Conservation (phyloP, 2,888 invertebrate genomes). For the Luperina testacea region DNA sequence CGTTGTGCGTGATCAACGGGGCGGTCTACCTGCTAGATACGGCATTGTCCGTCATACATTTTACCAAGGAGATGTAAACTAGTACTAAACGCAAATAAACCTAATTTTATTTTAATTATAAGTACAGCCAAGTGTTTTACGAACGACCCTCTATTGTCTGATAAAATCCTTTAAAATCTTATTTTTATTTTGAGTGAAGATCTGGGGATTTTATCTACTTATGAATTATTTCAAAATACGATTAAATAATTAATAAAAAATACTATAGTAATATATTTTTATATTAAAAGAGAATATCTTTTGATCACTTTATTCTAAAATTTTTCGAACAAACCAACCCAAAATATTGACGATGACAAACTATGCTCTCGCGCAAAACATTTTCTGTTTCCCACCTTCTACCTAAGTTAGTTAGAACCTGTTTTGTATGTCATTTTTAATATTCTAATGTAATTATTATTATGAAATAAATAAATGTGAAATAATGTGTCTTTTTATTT, state of each 20-base stretch:
- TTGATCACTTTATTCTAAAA: background rate
- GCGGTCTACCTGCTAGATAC: constrained; percentile 95
- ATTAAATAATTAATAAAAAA: background rate
- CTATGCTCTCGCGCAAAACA: constrained; percentile 57
- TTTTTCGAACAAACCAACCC: background rate
- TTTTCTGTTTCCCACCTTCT: constrained; percentile 71
- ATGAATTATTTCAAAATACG: constrained; percentile 7
- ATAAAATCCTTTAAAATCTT: constrained; percentile 17
- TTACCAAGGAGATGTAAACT: constrained; percentile 91
- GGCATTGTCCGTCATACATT: constrained; percentile 93
- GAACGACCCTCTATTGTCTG: constrained; percentile 22
- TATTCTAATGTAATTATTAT: constrained; percentile 64
- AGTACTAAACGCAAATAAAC: constrained; percentile 57
- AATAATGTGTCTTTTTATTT: constrained; percentile 14
- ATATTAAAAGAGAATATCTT: background rate
- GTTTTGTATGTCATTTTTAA: constrained; percentile 69
- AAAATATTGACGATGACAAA: background rate
- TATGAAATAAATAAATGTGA: constrained; percentile 69
- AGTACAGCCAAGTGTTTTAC: constrained; percentile 58
- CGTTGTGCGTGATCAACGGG: constrained; percentile 94
- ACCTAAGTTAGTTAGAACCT: constrained; percentile 62
- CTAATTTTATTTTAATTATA: constrained; percentile 65
- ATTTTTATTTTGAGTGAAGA: background rate
- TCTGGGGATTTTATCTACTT: constrained; percentile 13
- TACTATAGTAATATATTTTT: background rate